Evolutionary conservation across 2,113 vertebrate genomes (phyloP).

Genomic region (Colinus virginianus): DNA sequence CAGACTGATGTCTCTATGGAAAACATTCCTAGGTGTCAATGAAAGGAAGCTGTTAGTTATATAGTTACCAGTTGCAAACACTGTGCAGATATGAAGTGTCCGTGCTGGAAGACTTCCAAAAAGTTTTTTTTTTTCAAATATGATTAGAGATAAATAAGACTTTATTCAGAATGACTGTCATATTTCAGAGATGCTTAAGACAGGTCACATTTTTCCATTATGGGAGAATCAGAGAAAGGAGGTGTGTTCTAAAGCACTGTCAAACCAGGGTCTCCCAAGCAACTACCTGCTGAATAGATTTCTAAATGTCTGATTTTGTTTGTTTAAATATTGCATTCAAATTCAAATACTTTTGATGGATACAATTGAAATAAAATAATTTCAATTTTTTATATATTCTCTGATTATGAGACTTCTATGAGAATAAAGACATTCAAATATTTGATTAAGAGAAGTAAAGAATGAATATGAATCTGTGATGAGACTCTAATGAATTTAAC

Average conservation of each 20-base stretch:
- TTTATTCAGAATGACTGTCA: not conserved
- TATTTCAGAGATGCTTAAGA: not conserved
- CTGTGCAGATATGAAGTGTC: not conserved
- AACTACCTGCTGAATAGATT: not conserved
- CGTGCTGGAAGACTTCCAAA: not conserved
- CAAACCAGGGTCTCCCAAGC: not conserved
- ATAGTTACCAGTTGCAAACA: not conserved
- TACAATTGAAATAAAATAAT: not conserved
- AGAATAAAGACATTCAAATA: not conserved
- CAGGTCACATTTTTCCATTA: not conserved
- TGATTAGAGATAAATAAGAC: not conserved
- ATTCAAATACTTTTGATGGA: not conserved
- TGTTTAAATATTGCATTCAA: not conserved
- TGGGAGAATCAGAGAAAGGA: not conserved
- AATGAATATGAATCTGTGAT: not conserved
- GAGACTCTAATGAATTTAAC: not conserved
- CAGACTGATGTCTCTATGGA: not conserved
- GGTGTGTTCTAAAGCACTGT: not conserved
- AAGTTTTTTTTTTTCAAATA: not conserved
- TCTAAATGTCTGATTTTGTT: not conserved
- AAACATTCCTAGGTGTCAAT: not conserved
- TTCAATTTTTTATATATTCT: not conserved
- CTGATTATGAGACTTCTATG: not conserved
- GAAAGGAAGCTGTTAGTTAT: not conserved
- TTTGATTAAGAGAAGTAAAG: not conserved